A percentile compares a stretch with the other conserved stretches of the same genome.
These are phyloP conservation scores for Pogona vitticeps DNA, from an alignment of 2,113 vertebrate species.

Conservation along the genomic window DNA sequence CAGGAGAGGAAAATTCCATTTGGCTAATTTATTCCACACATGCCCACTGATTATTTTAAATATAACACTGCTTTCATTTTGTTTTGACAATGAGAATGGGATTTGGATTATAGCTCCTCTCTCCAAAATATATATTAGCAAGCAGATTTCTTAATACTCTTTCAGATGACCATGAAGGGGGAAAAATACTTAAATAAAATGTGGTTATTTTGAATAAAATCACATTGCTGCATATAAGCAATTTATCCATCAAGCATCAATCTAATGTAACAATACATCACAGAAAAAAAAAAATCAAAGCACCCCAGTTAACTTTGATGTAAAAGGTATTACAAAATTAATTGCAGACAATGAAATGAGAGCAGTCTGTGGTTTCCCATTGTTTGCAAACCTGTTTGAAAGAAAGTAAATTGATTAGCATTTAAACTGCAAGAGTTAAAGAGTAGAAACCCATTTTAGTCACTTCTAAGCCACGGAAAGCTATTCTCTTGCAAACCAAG, in stretches of 20 bases:
- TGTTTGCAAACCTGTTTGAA: constrained; percentile 57
- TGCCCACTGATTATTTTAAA: too few relatives aligned
- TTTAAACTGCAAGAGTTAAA: constrained; percentile 51
- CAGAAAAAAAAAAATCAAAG: constrained; percentile 56
- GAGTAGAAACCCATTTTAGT: constrained; percentile 40
- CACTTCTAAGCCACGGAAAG: constrained; percentile 30
- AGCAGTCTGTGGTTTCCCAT: constrained; percentile 52
- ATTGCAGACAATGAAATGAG: constrained; percentile 57
- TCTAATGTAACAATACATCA: constrained; percentile 49
- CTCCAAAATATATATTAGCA: background rate
- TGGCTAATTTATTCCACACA: too few relatives aligned
- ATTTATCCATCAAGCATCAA: constrained; percentile 35
- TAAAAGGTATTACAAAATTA: constrained; percentile 58
- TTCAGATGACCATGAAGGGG: constrained; percentile 37
- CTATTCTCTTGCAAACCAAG: constrained; percentile 21
- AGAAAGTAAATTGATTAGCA: constrained; percentile 52
- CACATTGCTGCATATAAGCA: constrained; percentile 37
- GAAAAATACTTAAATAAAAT: constrained; percentile 24
- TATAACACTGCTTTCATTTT: too few relatives aligned
- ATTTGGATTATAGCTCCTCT: background rate
- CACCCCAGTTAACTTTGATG: constrained; percentile 53
- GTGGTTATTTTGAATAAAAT: constrained; percentile 35
- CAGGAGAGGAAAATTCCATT: too few relatives aligned
- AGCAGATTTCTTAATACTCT: background rate
- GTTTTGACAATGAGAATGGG: too few relatives aligned